A percentile compares a stretch with the other conserved stretches of the same genome.
These are phyloP conservation scores for Cryptotis parvus DNA, from an alignment of 2,113 vertebrate species.

Conservation along the genomic window DNA sequence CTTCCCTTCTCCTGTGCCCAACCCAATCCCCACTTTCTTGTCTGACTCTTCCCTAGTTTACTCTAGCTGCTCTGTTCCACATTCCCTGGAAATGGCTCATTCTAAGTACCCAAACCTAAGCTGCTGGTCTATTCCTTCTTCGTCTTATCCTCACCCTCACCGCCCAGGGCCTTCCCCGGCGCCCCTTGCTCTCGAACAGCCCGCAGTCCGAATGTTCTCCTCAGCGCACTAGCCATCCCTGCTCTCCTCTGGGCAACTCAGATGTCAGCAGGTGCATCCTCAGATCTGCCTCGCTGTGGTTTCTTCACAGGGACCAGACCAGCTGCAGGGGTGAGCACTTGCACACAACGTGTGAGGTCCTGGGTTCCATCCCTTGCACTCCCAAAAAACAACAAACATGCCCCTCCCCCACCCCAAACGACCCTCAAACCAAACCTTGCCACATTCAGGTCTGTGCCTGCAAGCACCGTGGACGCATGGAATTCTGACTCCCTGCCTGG, in stretches of 20 bases:
- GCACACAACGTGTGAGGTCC: no score
- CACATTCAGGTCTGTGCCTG: background rate
- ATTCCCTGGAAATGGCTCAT: background rate
- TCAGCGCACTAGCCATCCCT: background rate
- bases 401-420: no score
- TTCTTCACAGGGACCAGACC: no score
- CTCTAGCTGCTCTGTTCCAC: background rate
- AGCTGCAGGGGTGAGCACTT: no score
- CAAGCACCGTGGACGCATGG: background rate
- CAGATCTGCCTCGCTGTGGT: background rate
- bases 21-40: background rate
- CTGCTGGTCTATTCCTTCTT: background rate
- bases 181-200: no score
- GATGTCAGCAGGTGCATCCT: background rate
- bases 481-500: background rate
- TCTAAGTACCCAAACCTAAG: background rate
- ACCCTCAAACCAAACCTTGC: background rate
- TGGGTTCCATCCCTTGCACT: no score
- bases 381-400: no score
- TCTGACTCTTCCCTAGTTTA: no score
- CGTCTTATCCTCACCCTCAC: background rate
- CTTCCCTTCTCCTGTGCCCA: background rate
- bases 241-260: background rate
- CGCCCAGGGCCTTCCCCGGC: background rate
- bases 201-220: background rate